Evolutionary conservation across 1,140 invertebrate species (phyloP), one percentile per base, ranked within the genome.

Genomic region (Brachionus calyciflorus): DNA sequence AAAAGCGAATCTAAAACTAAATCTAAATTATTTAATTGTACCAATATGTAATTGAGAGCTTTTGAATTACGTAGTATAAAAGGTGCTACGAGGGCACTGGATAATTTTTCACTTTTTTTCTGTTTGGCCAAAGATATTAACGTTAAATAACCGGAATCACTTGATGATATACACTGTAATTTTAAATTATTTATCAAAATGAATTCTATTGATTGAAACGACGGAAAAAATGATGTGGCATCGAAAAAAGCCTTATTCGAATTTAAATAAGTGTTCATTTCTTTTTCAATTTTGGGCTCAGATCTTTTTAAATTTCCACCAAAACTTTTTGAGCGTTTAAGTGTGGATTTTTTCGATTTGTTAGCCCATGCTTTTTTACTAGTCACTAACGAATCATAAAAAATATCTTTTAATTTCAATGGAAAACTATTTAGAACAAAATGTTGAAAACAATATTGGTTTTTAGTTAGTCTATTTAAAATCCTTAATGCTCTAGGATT

Each of bases 191-290:
- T 73, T 9, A 49, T 21, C 3, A 73, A 41, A 55, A 41, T 73
- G 24, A 51, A 73, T 41, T 73, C 69, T 17, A 73, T 73, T 55
- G 69, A 73, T 51, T 73, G 28, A 55, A 73, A 73, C 12, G 69
- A 73, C 6, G 69, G 69, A 73, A 73, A 73, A 51, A 21, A 73
- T 19, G 69, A 51, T 14, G n/a, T 33, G 9, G 69, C 69, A 73
- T 73, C 69, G 21, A 73, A 73, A 51, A 73, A 73, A 21, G 69
- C 69, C 7, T 73, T 73, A 33, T 73, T 73, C 6, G 69, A 73
- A 55, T 73, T 73, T n/a, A 73, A 49, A 53, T 73, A 73, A 41
- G 41, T 17, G 19, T 73, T 73, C 69, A 73, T 73, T 55, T 73
- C 69, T 51, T 73, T 73, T 40, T 73, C 69, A 12, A 73, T 73